Conservation (phyloP, 2,888 invertebrate genomes). For the Hanleya hanleyi region DNA sequence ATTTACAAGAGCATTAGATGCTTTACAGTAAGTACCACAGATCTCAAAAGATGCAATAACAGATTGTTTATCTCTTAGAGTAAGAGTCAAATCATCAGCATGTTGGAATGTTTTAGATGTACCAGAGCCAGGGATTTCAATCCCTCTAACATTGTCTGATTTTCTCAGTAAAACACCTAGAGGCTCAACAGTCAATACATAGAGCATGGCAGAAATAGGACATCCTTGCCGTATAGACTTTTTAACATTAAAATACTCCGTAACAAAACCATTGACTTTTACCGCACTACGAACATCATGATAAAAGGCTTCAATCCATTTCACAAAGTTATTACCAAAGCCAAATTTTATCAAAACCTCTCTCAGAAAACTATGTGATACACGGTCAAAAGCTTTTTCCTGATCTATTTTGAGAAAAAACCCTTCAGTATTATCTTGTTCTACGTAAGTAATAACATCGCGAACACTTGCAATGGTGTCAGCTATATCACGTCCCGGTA, state of each 20-base stretch:
- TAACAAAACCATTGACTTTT: not conserved
- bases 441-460: not conserved
- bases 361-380: not conserved
- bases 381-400: slow-evolving; percentile 2
- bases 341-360: not conserved
- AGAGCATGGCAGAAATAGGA: slow-evolving; percentile 1
- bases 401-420: not conserved
- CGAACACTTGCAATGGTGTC: not conserved
- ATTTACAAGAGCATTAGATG: no score
- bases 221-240: slow-evolving; percentile 2
- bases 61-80: no score
- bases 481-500: not conserved
- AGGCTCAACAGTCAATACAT: not conserved
- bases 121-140: no score
- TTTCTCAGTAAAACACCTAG: not conserved
- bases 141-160: no score
- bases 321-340: slow-evolving; percentile 7
- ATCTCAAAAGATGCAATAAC: no score
- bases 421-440: not conserved
- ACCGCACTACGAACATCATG: not conserved
- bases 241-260: not conserved
- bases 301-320: not conserved
- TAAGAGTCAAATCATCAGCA: no score
- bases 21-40: no score
- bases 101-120: no score